These are phyloP conservation scores for Argyra leucocephala DNA, from an alignment of 2,888 invertebrate genomes.

Conservation along the genomic window DNA sequence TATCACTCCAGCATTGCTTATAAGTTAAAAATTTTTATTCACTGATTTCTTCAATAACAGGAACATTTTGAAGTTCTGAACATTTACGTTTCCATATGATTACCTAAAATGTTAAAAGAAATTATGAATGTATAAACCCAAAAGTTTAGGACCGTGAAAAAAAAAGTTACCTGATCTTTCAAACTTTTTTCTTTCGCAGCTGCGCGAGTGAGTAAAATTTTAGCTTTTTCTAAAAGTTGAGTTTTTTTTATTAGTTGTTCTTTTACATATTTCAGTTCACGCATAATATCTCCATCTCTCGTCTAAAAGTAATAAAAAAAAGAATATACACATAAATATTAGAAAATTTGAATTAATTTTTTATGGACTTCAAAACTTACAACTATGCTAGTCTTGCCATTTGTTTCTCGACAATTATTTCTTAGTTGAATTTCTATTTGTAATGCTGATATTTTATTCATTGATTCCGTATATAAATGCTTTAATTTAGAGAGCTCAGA, in stretches of 20 bases:
- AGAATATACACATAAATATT: not conserved
- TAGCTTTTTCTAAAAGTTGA: constrained; percentile 54
- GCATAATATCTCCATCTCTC: constrained; percentile 23
- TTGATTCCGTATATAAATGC: constrained; percentile 34
- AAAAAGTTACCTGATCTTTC: constrained; percentile 47
- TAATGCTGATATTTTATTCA: constrained; percentile 34
- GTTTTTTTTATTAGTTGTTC: constrained; percentile 52
- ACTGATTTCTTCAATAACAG: constrained; percentile 44
- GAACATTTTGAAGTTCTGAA: constrained; percentile 43
- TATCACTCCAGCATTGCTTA: too few species aligned
- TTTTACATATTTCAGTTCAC: constrained; percentile 47
- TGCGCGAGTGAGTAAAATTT: constrained; percentile 53
- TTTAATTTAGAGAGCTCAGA: constrained; percentile 32
- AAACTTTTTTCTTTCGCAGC: constrained; percentile 55
- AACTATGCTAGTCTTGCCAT: not conserved
- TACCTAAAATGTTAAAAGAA: constrained; percentile 21
- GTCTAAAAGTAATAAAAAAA: constrained; percentile 2
- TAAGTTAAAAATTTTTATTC: constrained; percentile 37
- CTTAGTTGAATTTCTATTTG: constrained; percentile 36
- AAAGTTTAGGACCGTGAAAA: not conserved
- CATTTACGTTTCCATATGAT: constrained; percentile 41
- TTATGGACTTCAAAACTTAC: not conserved
- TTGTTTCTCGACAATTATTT: constrained; percentile 25
- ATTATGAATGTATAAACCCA: not conserved
- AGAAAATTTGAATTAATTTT: not conserved